Conservation (phyloP, 2,113 vertebrate genomes). For the Chloropsis hardwickii region DNA sequence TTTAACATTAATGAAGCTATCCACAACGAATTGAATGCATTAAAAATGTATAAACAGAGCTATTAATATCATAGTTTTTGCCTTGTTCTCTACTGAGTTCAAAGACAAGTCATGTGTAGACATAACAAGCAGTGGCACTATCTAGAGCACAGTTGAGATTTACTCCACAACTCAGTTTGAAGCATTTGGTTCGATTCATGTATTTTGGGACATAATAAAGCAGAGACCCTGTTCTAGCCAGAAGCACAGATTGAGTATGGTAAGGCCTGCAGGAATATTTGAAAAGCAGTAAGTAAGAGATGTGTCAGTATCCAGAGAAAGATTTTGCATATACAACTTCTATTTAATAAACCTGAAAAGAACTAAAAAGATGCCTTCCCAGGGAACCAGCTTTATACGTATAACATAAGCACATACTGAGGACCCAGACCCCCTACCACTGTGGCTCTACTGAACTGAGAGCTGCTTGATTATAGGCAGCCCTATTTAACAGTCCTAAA, state of each 20-base stretch:
- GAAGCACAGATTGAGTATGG: neutral
- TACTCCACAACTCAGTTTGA: neutral
- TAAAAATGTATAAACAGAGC: slow-evolving; percentile 60
- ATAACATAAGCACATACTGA: neutral
- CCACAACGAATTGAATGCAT: slow-evolving; percentile 23
- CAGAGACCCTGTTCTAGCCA: neutral
- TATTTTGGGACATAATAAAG: neutral
- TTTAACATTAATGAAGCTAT: slow-evolving; percentile 60
- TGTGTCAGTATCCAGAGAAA: neutral
- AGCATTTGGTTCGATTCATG: neutral
- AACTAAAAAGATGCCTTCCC: neutral
- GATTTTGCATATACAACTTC: neutral
- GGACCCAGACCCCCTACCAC: neutral
- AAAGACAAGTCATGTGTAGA: slow-evolving; percentile 55
- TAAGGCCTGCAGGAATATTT: neutral
- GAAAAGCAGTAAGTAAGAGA: neutral
- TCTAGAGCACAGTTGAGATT: slow-evolving; percentile 3
- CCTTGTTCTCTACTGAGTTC: slow-evolving; percentile 46
- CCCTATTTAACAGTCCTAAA: neutral
- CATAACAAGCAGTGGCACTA: slow-evolving; percentile 38
- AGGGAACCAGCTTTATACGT: neutral
- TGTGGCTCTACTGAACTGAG: neutral
- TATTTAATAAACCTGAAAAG: neutral
- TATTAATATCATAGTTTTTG: slow-evolving; percentile 55
- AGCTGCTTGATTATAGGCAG: neutral